phyloP scores from a whole-genome alignment of 2,888 invertebrate genomes.

The Choreutis nemorana region DNA sequence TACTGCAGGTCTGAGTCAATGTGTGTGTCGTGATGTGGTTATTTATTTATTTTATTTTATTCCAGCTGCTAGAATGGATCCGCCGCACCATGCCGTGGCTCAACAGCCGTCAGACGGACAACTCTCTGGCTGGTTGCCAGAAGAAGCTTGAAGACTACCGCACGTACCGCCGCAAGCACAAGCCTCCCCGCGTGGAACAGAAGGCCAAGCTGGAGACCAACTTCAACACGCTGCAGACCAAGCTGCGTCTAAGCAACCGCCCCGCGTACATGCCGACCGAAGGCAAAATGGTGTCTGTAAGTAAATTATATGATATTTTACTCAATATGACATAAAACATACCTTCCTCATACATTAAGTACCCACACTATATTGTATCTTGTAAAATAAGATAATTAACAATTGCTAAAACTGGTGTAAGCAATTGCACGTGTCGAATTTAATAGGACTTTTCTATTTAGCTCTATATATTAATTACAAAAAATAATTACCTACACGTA shows the following conservation, averaged over 20 bases:
- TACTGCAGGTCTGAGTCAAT: not conserved
- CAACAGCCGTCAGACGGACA: slow-evolving; percentile 95
- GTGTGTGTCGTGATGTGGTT: not conserved
- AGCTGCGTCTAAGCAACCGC: slow-evolving; percentile 95
- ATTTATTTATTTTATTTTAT: slow-evolving; percentile 3
- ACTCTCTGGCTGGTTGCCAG: slow-evolving; percentile 95
- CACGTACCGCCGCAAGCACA: slow-evolving; percentile 97
- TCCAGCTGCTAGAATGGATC: slow-evolving; percentile 96
- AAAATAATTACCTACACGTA: no score
- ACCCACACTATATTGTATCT: no score
- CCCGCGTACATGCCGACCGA: slow-evolving; percentile 99
- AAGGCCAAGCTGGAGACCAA: slow-evolving; percentile 99
- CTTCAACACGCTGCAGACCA: slow-evolving; percentile 99
- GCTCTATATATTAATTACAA: no score
- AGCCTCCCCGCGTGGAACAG: slow-evolving; percentile 99
- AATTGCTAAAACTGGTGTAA: no score
- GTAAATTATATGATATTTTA: no score
- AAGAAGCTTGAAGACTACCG: slow-evolving; percentile 99
- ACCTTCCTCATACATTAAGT: no score
- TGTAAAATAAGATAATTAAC: no score
- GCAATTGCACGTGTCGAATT: no score
- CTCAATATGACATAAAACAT: no score
- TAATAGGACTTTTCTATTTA: no score
- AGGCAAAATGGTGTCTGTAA: slow-evolving; percentile 96
- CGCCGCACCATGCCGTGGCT: slow-evolving; percentile 98